Conservation (phyloP, 2,888 invertebrate species). For the Andrena flavipes region DNA sequence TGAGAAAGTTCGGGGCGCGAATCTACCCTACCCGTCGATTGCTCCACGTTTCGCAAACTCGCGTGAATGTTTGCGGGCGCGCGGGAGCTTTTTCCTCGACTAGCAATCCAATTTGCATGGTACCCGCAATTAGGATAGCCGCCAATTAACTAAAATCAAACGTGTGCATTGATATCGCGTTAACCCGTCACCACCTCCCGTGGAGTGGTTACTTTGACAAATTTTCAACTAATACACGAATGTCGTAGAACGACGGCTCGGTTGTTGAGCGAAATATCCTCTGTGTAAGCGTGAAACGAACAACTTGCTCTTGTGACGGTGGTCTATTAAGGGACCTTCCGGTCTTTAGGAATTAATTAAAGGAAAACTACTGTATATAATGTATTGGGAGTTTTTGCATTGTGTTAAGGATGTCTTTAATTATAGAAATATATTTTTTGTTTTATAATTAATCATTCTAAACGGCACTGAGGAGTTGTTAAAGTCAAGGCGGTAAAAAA, state of each 20-base stretch:
- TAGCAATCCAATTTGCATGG: conserved; percentile 68
- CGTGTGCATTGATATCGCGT: conserved; percentile 39
- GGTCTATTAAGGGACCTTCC: too few species aligned
- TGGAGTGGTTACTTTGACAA: conserved; percentile 61
- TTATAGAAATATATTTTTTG: too few species aligned
- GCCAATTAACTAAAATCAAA: conserved; percentile 71
- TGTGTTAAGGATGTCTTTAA: too few species aligned
- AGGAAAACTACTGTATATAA: too few species aligned
- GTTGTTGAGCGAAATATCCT: too few species aligned
- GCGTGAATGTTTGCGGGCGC: background rate
- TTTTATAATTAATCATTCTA: too few species aligned
- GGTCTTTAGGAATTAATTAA: too few species aligned
- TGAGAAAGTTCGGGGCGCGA: background rate
- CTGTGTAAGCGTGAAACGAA: background rate
- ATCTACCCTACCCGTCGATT: background rate
- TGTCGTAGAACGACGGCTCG: background rate
- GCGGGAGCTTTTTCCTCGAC: conserved; percentile 18
- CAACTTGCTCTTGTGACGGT: background rate
- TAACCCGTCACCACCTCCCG: conserved; percentile 45
- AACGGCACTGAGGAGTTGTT: too few species aligned
- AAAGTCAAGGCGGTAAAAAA: too few species aligned
- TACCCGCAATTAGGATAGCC: conserved; percentile 63
- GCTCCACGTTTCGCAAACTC: background rate
- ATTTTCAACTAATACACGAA: conserved; percentile 49
- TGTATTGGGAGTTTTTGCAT: too few species aligned